These are phyloP conservation scores for Diorhabda carinulata DNA, from an alignment of 1,140 invertebrate genomes.

Conservation along the genomic window DNA sequence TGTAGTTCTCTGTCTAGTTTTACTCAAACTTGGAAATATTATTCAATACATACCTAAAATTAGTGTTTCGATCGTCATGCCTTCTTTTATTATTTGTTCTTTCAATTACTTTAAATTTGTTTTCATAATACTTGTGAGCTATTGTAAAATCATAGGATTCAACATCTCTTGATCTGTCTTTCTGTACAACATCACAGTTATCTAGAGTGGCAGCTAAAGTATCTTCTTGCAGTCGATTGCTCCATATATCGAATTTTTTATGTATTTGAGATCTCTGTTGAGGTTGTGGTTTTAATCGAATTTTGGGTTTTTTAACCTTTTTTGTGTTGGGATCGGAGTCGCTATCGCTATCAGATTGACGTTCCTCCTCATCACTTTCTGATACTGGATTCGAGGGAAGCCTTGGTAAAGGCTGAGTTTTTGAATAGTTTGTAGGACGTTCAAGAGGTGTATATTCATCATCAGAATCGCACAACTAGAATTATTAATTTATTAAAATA, in stretches of 20 bases:
- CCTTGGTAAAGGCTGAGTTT: conserved; percentile 41
- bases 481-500: conserved; percentile 13
- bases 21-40: no score
- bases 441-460: conserved; percentile 50
- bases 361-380: conserved; percentile 48
- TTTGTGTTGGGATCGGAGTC: conserved; percentile 48
- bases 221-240: conserved; percentile 58
- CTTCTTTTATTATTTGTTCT: conserved; percentile 56
- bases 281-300: conserved; percentile 47
- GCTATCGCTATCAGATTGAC: conserved; percentile 50
- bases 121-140: conserved; percentile 23
- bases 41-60: conserved; percentile 40
- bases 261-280: conserved; percentile 26
- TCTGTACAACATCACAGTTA: conserved; percentile 56
- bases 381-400: conserved; percentile 29
- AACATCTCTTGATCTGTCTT: conserved; percentile 54
- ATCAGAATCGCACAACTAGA: conserved; percentile 36
- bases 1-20: no score
- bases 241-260: conserved; percentile 63
- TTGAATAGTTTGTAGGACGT: conserved; percentile 44
- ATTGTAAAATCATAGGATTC: conserved; percentile 56
- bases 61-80: conserved; percentile 56
- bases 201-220: conserved; percentile 56
- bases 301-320: conserved; percentile 41
- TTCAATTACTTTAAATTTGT: conserved; percentile 41